phyloP scores from a whole-genome alignment of 2,113 vertebrate genomes.

The Thalassarche chlororhynchos region DNA sequence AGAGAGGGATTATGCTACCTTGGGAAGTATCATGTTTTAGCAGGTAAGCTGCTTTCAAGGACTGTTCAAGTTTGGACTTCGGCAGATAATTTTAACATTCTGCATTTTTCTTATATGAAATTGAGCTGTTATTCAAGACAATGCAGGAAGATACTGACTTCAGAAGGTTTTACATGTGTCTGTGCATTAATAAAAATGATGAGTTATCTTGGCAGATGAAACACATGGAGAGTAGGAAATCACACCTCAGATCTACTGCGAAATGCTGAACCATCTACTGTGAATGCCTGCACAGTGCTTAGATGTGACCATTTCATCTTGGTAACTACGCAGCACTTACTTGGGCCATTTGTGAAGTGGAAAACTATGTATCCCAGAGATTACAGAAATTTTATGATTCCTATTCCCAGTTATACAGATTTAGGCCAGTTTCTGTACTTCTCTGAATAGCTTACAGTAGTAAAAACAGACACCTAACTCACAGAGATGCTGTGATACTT shows the following conservation, averaged over 20 bases:
- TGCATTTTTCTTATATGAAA: background rate
- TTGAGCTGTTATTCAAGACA: background rate
- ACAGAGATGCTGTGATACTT: background rate
- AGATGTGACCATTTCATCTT: background rate
- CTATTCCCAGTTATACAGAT: background rate
- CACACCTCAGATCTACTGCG: background rate
- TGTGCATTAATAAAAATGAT: background rate
- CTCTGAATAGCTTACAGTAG: background rate
- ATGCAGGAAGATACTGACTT: background rate
- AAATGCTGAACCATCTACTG: background rate
- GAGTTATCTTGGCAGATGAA: background rate
- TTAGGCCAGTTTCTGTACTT: background rate
- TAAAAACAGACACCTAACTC: background rate
- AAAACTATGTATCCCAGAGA: background rate
- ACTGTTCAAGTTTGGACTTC: background rate
- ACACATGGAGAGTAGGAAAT: background rate
- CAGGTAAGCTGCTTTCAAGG: constrained; percentile 24
- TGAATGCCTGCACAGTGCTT: background rate
- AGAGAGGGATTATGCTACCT: background rate
- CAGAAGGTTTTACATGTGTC: background rate
- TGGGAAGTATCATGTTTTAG: background rate
- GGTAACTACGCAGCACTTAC: background rate
- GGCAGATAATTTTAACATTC: background rate
- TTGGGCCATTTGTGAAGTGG: background rate
- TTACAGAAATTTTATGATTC: background rate